A percentile compares a stretch with the other conserved stretches of the same genome.
Conservation (phyloP, 1,140 invertebrate species). For the Drosophila sulfurigaster region DNA sequence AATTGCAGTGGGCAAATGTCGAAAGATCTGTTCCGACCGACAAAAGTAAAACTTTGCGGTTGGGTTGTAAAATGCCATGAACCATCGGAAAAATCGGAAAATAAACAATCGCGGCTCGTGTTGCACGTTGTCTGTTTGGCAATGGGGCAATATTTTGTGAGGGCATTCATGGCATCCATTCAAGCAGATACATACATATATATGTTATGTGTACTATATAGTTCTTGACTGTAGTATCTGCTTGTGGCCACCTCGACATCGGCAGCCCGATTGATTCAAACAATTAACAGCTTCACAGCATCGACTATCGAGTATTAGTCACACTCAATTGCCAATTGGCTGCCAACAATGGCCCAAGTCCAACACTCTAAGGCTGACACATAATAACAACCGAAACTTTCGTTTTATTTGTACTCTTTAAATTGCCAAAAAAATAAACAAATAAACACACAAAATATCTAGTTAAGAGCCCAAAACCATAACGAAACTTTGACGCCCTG, state of each 20-base stretch:
- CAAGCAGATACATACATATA: background rate
- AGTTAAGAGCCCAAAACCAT: background rate
- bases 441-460: background rate
- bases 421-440: slow-evolving; percentile 29
- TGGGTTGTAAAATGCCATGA: slow-evolving; percentile 44
- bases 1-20: slow-evolving; percentile 45
- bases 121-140: slow-evolving; percentile 9
- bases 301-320: slow-evolving; percentile 58
- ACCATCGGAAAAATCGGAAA: background rate
- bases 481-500: slow-evolving; percentile 8
- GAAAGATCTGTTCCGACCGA: slow-evolving; percentile 26
- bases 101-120: slow-evolving; percentile 5
- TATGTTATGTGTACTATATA: background rate
- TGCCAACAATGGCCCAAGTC: slow-evolving; percentile 24
- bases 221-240: background rate
- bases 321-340: slow-evolving; percentile 68
- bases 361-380: slow-evolving; percentile 31
- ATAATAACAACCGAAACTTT: slow-evolving; percentile 34
- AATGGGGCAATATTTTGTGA: slow-evolving; percentile 21
- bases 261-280: slow-evolving; percentile 51
- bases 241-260: background rate
- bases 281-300: slow-evolving; percentile 67
- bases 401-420: slow-evolving; percentile 54
- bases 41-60: slow-evolving; percentile 17
- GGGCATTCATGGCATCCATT: slow-evolving; percentile 4